These are phyloP conservation scores for Prochilodus magdalenae DNA, from an alignment of 2,113 vertebrate species.

Conservation along the genomic window DNA sequence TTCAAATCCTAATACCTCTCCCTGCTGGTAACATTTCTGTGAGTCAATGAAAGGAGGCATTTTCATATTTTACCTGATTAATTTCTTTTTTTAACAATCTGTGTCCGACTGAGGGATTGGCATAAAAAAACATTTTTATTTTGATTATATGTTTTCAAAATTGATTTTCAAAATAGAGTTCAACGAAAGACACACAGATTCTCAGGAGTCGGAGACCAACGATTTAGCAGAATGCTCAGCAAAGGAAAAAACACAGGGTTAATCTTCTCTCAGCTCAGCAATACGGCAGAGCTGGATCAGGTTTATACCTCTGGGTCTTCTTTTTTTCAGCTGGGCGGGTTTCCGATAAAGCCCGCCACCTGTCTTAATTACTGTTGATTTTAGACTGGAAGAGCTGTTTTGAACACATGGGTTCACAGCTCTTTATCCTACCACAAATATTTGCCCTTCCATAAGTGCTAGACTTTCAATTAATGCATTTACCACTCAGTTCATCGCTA, in stretches of 20 bases:
- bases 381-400: constrained; percentile 21
- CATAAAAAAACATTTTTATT: too few species aligned
- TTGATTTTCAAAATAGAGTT: too few species aligned
- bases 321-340: constrained; percentile 1
- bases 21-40: too few species aligned
- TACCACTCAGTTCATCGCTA: constrained; percentile 35
- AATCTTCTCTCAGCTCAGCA: constrained; percentile 6
- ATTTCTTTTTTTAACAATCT: too few species aligned
- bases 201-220: not conserved
- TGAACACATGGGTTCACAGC: constrained; percentile 44
- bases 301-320: constrained; percentile 4
- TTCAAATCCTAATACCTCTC: too few species aligned
- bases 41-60: too few species aligned
- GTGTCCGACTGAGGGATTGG: too few species aligned
- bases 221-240: not conserved
- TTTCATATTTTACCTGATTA: too few species aligned
- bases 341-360: constrained; percentile 12
- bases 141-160: too few species aligned
- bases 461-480: constrained; percentile 51
- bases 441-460: constrained; percentile 38
- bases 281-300: constrained; percentile 15
- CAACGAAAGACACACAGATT: too few species aligned
- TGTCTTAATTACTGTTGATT: constrained; percentile 50
- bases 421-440: constrained; percentile 38
- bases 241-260: not conserved